These are phyloP conservation scores for Boleophthalmus pectinirostris DNA, from an alignment of 2,113 vertebrate genomes.

Conservation along the genomic window DNA sequence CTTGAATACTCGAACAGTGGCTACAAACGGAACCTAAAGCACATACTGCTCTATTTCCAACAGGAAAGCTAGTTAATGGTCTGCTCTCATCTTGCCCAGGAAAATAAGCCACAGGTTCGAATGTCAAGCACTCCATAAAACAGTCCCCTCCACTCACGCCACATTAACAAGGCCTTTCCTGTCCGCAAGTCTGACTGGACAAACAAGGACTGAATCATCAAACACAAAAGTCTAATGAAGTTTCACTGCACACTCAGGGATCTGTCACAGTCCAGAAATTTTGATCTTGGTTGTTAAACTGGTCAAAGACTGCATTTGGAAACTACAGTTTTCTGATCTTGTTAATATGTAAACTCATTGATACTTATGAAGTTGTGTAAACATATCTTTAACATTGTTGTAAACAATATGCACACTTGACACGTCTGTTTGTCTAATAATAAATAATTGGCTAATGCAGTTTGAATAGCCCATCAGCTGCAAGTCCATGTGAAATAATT, in stretches of 20 bases:
- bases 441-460: background rate
- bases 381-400: background rate
- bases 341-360: background rate
- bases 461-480: background rate
- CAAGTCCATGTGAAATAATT: conserved; percentile 5
- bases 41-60: conserved; percentile 46
- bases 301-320: too few relatives aligned
- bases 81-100: conserved; percentile 35
- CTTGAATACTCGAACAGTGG: conserved; percentile 39
- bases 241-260: background rate
- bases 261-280: background rate
- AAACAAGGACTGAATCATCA: conserved; percentile 38
- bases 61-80: conserved; percentile 39
- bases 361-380: background rate
- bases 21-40: conserved; percentile 38
- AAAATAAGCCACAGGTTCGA: conserved; percentile 47
- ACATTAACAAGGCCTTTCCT: conserved; percentile 40
- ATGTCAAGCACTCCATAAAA: conserved; percentile 23
- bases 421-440: background rate
- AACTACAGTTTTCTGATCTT: background rate
- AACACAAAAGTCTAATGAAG: conserved; percentile 19
- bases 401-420: background rate
- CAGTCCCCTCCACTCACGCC: conserved; percentile 26
- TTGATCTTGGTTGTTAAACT: too few relatives aligned
- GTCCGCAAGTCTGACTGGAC: conserved; percentile 25